A percentile compares a stretch with the other conserved stretches of the same genome.
Conservation (phyloP, 2,797 vertebrate genomes). For the Periparus ater region DNA sequence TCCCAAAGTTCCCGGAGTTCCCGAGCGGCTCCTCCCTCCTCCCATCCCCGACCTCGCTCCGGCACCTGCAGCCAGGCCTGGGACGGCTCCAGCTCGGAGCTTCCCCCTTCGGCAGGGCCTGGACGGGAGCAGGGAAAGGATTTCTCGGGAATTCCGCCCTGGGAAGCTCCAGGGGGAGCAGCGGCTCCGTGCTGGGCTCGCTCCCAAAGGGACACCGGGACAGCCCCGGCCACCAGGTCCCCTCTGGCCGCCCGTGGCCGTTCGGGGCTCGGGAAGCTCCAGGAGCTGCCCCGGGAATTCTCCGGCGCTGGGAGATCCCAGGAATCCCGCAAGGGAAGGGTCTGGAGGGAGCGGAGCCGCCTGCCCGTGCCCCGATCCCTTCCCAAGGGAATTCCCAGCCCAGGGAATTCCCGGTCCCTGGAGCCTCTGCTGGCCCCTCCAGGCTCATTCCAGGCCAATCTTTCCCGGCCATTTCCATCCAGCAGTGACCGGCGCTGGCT, state of each 20-base stretch:
- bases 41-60: neutral
- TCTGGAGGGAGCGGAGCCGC: too few relatives aligned
- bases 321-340: neutral
- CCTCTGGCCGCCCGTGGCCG: neutral
- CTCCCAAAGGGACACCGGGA: neutral
- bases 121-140: neutral
- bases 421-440: too few relatives aligned
- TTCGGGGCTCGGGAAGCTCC: neutral
- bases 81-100: neutral
- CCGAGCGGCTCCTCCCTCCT: neutral
- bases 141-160: fast-evolving
- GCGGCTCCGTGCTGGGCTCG: neutral
- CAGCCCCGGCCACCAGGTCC: fast-evolving
- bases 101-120: fast-evolving
- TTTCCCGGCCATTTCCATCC: neutral
- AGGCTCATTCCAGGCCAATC: fast-evolving
- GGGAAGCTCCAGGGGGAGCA: neutral
- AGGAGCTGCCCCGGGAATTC: neutral
- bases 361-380: fast-evolving
- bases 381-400: neutral
- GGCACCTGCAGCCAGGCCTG: neutral
- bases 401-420: too few relatives aligned
- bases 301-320: neutral
- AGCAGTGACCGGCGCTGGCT: fast-evolving
- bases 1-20: neutral